phyloP scores from a whole-genome alignment of 2,888 invertebrate species.

The Zaprionus bogoriensis region DNA sequence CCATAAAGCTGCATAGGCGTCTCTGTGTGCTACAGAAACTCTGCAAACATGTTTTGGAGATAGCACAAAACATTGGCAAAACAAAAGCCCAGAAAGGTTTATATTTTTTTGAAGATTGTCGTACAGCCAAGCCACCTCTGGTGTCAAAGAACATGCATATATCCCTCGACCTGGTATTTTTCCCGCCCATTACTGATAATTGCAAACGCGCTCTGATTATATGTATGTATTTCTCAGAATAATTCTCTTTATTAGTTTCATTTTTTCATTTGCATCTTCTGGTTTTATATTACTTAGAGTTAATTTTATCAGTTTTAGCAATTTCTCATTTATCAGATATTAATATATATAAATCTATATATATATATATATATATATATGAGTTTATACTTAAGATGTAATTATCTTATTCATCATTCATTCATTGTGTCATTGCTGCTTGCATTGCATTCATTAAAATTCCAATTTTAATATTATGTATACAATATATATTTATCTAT shows the following conservation, averaged over 20 bases:
- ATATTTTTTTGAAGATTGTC: too few species aligned
- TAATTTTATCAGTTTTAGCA: conserved; percentile 71
- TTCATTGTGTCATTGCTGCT: conserved; percentile 48
- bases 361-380: conserved; percentile 34
- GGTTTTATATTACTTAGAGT: conserved; percentile 50
- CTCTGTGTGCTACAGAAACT: too few species aligned
- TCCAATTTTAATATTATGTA: conserved; percentile 28
- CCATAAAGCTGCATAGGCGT: background rate
- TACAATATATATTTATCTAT: conserved; percentile 24
- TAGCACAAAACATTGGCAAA: background rate
- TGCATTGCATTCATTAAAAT: conserved; percentile 28
- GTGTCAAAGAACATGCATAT: too few species aligned
- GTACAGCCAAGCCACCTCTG: too few species aligned
- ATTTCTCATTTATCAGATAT: conserved; percentile 66
- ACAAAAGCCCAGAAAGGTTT: background rate
- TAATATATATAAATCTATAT: conserved; percentile 42
- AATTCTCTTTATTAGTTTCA: conserved; percentile 76
- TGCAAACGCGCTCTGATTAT: background rate
- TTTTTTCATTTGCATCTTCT: conserved; percentile 38
- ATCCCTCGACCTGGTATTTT: too few species aligned
- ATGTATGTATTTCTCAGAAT: conserved; percentile 65
- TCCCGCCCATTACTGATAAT: too few species aligned
- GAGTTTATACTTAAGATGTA: conserved; percentile 55
- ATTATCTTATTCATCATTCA: conserved; percentile 33
- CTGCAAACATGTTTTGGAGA: background rate